Base-by-base conservation (phyloP, 1,140 invertebrate genomes). In the Manduca sexta region DNA sequence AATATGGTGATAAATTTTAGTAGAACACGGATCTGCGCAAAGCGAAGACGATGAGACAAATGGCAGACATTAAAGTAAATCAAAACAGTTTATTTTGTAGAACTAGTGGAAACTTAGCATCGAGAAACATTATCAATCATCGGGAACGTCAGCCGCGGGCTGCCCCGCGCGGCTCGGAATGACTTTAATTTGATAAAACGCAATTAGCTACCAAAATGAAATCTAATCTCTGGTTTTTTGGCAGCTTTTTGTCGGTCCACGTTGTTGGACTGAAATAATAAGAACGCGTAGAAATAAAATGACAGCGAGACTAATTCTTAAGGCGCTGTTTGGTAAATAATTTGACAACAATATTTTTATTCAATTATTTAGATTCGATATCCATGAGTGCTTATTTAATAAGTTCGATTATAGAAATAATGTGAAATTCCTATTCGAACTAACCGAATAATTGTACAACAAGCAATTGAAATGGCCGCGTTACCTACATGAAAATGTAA, bases 121-220 rank as follows among this genome's bases (percentile, higher is more conserved):
- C 63, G 58, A 75, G 74, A 78, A 78, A 81, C 74, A 81, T 73
- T 74, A 84, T 84, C 77, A 84, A 83, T 85, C 81, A 84, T 52
- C 45, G 50, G 8, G 4, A 8, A 34, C 40, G 48, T 30, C 46
- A 47, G 57, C 55, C 41, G 52, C 58, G 44, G 53, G 53, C 43
- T 48, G 40, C 21, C 55, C 49, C 31, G 54, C 63, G 69, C 69
- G 58, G n/a, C 63, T 67, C 71, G 56, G 73, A 72, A 73, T 77
- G 70, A 71, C 74, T 74, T 81, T 83, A 83, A 85, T 85, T 83
- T 85, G 82, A 85, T 85, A 85, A 83, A 84, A 85, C 67, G 74
- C 79, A 83, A 85, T 83, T 83, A 85, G 82, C 79, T 85, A 85
- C 81, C 79, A 85, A 79, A 72, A 74, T 80, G 74, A 78, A 84